phyloP scores from a whole-genome alignment of 2,113 vertebrate species.

The Spea bombifrons region DNA sequence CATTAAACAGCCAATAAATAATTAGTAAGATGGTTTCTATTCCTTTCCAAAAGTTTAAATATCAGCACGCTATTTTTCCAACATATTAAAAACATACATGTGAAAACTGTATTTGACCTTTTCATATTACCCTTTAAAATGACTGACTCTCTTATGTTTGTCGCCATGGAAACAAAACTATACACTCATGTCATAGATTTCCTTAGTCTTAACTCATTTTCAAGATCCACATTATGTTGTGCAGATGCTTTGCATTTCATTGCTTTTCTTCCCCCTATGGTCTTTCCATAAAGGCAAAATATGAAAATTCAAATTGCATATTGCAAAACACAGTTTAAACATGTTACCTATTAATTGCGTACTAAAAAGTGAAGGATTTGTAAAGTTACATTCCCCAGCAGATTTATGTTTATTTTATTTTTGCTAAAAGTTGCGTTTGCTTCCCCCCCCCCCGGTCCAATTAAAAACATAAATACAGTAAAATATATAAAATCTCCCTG shows the following conservation, averaged over 20 bases:
- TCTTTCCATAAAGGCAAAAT: constrained; percentile 34
- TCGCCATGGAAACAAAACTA: constrained; percentile 34
- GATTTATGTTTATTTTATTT: constrained; percentile 57
- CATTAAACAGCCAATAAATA: background rate
- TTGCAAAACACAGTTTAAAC: constrained; percentile 43
- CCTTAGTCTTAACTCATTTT: constrained; percentile 61
- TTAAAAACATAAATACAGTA: too few relatives aligned
- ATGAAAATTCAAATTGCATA: constrained; percentile 21
- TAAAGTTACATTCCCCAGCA: constrained; percentile 61
- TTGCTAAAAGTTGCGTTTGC: constrained; percentile 56
- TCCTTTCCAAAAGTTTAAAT: constrained; percentile 1
- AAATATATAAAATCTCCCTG: background rate
- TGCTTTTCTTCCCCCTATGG: constrained; percentile 57
- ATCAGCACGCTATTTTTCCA: constrained; percentile 29
- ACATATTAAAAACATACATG: constrained; percentile 26
- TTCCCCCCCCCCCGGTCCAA: constrained; percentile 5
- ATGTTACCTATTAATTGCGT: constrained; percentile 59
- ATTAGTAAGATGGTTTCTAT: background rate
- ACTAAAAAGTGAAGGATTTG: constrained; percentile 56
- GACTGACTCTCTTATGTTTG: constrained; percentile 29
- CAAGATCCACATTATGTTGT: constrained; percentile 56
- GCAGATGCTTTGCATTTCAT: constrained; percentile 64
- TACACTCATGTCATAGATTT: constrained; percentile 49
- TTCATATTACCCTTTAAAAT: constrained; percentile 27
- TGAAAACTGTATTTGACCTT: constrained; percentile 36